Percentiles rank a stretch among this genome's conserved stretches.
These are phyloP conservation scores for Labeo rohita DNA, from an alignment of 2,113 vertebrate species.

Conservation along the genomic window DNA sequence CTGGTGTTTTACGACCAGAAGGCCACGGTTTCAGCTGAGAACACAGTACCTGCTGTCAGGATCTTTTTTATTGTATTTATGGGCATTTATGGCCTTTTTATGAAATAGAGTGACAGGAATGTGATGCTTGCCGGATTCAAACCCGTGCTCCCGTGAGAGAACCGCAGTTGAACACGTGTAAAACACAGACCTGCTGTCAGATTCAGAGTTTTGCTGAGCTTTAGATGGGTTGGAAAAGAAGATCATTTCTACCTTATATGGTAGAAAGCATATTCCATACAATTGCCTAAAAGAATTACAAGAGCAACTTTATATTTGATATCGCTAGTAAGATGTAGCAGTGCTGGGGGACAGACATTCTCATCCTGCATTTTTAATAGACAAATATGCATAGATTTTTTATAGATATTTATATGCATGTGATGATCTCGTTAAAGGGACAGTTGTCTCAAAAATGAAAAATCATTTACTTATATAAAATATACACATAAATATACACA, in stretches of 20 bases:
- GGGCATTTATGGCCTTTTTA: neutral
- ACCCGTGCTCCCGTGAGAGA: neutral
- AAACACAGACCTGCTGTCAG: neutral
- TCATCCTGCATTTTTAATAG: neutral
- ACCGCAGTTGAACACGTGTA: neutral
- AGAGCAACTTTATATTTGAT: neutral
- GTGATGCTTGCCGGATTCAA: neutral
- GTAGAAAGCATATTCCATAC: neutral
- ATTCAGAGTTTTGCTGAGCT: neutral
- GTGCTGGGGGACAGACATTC: neutral
- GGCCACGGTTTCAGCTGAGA: conserved; percentile 41
- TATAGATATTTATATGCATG: no score
- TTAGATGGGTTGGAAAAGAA: neutral
- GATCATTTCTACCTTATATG: neutral
- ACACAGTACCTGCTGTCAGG: conserved; percentile 6
- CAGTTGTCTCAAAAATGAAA: no score
- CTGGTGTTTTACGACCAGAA: conserved; percentile 42
- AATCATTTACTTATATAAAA: no score
- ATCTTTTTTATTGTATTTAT: neutral
- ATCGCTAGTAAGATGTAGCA: neutral
- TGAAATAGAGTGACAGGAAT: neutral
- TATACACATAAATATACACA: no score
- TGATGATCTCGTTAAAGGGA: no score
- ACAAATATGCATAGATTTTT: neutral
- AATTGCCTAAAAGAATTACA: neutral